Conservation (phyloP, 2,113 vertebrate species). For the Phylloscopus trochiloides region DNA sequence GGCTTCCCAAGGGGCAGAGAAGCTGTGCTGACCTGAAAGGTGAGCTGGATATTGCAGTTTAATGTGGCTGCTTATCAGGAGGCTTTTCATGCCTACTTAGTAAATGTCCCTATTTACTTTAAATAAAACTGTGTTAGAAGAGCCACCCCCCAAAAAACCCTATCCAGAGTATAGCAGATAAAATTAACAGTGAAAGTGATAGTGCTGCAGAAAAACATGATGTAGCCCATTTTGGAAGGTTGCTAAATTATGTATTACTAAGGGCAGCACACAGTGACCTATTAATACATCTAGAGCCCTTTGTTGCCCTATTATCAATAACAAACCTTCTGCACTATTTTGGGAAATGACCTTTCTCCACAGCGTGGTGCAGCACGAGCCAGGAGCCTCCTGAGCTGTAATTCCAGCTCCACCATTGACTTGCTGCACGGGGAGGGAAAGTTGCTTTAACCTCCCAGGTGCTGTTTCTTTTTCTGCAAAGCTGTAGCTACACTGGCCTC, state of each 20-base stretch:
- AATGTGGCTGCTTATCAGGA: background rate
- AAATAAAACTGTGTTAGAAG: background rate
- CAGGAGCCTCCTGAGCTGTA: conserved; percentile 24
- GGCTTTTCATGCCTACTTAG: background rate
- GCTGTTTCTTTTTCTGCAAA: background rate
- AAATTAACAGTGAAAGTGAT: background rate
- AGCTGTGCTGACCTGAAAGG: background rate
- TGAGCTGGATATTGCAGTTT: background rate
- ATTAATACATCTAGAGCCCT: conserved; percentile 31
- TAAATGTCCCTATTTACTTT: background rate
- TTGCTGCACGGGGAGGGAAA: background rate
- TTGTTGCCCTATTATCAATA: conserved; percentile 53
- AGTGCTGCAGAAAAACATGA: background rate
- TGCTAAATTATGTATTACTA: background rate
- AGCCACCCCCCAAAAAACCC: background rate
- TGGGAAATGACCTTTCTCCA: conserved; percentile 58
- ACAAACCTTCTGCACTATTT: conserved; percentile 45
- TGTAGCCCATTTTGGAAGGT: background rate
- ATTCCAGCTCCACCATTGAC: conserved; percentile 27
- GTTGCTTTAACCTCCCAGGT: background rate
- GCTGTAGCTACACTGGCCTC: background rate
- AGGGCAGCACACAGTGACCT: background rate
- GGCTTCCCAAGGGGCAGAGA: background rate
- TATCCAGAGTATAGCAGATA: background rate
- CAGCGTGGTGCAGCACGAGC: background rate